A percentile compares a stretch with the other conserved stretches of the same genome.
Conservation (phyloP, 2,113 vertebrate genomes). For the human region GRCh38 chr2:164224001-164224500, state of each 20-base stretch:
- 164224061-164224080: conserved; percentile 48
- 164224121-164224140: background rate
- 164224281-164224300: background rate
- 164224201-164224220: background rate
- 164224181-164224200: conserved; percentile 48
- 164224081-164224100: conserved; percentile 38
- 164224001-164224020: conserved; percentile 67
- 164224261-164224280: conserved; percentile 17
- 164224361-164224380: background rate
- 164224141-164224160: conserved; percentile 51
- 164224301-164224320: background rate
- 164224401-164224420: background rate
- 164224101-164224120: background rate
- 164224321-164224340: background rate
- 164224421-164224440: background rate
- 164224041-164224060: conserved; percentile 60
- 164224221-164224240: background rate
- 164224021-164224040: conserved; percentile 65
- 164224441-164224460: background rate
- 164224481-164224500: background rate
- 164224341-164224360: background rate
- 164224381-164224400: background rate
- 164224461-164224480: background rate
- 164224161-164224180: conserved; percentile 8
- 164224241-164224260: conserved; percentile 41